Conservation (phyloP, 2,797 vertebrate genomes). For the Phalloptychus januarius region DNA sequence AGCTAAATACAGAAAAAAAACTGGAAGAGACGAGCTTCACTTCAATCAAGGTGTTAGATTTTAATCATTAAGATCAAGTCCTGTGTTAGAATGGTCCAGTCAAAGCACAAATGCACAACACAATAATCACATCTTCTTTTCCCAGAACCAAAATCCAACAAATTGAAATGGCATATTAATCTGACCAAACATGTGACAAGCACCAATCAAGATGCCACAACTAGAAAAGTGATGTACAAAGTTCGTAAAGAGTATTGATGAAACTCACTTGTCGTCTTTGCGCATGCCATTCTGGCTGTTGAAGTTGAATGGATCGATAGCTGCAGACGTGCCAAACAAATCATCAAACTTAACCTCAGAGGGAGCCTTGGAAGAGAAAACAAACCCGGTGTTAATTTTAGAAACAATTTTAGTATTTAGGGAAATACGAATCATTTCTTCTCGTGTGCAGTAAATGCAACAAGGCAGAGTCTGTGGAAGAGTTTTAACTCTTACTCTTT, state of each 20-base stretch:
- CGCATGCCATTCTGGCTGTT: conserved; percentile 95
- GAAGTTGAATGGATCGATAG: conserved; percentile 95
- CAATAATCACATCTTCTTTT: neutral
- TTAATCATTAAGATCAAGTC: neutral
- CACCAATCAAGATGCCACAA: neutral
- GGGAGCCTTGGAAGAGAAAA: conserved; percentile 73
- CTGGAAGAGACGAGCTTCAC: neutral
- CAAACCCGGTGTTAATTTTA: neutral
- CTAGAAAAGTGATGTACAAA: neutral
- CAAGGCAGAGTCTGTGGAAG: neutral
- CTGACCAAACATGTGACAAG: neutral
- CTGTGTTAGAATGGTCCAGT: neutral
- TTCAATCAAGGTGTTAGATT: neutral
- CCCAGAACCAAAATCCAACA: neutral
- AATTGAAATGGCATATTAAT: neutral
- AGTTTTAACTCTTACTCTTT: neutral
- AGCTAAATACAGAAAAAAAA: no score
- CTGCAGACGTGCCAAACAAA: conserved; percentile 91
- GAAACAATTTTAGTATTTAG: neutral
- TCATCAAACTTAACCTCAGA: conserved; percentile 95
- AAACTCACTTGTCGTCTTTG: conserved; percentile 88
- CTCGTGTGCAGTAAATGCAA: no score
- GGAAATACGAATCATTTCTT: no score
- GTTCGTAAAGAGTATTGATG: no score
- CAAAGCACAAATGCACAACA: neutral